A percentile compares a stretch with the other conserved stretches of the same genome.
Conservation (phyloP, 2,888 invertebrate genomes). For the Terebella lapidaria region DNA sequence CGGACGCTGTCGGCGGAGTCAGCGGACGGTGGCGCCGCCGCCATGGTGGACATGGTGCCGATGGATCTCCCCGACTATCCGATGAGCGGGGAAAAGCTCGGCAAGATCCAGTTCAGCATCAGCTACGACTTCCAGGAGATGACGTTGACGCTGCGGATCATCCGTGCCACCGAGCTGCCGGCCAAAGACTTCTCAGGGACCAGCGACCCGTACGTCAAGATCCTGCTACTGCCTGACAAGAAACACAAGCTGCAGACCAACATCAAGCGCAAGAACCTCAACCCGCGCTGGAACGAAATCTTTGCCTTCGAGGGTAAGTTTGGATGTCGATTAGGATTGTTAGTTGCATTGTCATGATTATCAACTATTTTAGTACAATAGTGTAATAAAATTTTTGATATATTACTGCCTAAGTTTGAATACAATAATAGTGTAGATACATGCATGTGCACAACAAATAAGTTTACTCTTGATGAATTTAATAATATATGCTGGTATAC, state of each 20-base stretch:
- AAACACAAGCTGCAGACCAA: constrained; percentile 47
- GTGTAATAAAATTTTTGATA: no score
- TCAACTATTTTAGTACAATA: no score
- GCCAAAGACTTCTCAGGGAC: constrained; percentile 53
- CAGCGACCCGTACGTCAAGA: constrained; percentile 52
- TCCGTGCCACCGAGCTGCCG: constrained; percentile 45
- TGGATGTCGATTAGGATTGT: no score
- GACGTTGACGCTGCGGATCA: constrained; percentile 41
- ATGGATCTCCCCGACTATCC: background rate
- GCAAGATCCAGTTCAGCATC: constrained; percentile 44
- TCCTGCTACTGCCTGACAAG: constrained; percentile 23
- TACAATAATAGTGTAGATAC: no score
- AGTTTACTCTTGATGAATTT: no score
- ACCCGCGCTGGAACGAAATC: constrained; percentile 53
- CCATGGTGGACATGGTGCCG: background rate
- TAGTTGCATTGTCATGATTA: no score
- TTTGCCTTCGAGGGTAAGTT: constrained; percentile 56
- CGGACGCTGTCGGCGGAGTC: background rate
- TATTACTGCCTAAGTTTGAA: no score
- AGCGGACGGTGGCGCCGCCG: background rate
- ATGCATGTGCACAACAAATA: no score
- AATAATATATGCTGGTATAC: no score
- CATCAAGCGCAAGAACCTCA: constrained; percentile 50
- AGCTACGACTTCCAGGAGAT: constrained; percentile 47
- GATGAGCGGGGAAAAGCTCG: constrained; percentile 22